These are phyloP conservation scores for Balanococcus diminutus DNA, from an alignment of 2,888 invertebrate genomes.

Conservation along the genomic window DNA sequence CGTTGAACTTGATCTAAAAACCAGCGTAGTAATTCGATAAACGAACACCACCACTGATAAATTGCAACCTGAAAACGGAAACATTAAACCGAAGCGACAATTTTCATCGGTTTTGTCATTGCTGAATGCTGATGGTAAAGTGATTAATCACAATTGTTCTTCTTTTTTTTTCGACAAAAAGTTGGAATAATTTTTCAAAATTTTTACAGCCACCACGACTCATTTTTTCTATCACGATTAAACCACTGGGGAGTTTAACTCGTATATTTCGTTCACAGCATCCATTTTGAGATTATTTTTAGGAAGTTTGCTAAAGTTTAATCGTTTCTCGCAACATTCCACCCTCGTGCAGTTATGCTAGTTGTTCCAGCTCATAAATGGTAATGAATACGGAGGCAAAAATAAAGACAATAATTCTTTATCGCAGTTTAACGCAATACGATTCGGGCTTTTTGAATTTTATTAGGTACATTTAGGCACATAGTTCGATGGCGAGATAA, in stretches of 20 bases:
- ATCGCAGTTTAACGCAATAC: conserved; percentile 26
- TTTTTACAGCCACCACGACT: background rate
- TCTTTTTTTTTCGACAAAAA: too few species aligned
- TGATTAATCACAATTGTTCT: too few species aligned
- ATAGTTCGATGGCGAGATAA: background rate
- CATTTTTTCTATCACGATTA: background rate
- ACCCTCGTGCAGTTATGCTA: conserved; percentile 5
- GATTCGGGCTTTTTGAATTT: conserved; percentile 4
- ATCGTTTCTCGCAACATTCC: background rate
- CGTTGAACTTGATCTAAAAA: too few species aligned
- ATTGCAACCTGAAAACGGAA: background rate
- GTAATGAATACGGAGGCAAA: background rate
- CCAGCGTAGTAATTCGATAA: too few species aligned
- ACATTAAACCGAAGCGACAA: too few species aligned
- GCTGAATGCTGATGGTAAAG: too few species aligned
- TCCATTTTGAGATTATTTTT: conserved; percentile 16
- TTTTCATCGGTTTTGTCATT: too few species aligned
- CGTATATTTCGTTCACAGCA: background rate
- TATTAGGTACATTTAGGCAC: conserved; percentile 6
- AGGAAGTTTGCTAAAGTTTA: background rate
- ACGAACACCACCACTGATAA: too few species aligned
- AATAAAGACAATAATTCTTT: conserved; percentile 17
- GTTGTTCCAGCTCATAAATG: conserved; percentile 29
- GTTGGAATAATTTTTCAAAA: background rate
- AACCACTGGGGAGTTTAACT: background rate